phyloP scores from a whole-genome alignment of 1,140 invertebrate species.

The Agrypnia vestita region DNA sequence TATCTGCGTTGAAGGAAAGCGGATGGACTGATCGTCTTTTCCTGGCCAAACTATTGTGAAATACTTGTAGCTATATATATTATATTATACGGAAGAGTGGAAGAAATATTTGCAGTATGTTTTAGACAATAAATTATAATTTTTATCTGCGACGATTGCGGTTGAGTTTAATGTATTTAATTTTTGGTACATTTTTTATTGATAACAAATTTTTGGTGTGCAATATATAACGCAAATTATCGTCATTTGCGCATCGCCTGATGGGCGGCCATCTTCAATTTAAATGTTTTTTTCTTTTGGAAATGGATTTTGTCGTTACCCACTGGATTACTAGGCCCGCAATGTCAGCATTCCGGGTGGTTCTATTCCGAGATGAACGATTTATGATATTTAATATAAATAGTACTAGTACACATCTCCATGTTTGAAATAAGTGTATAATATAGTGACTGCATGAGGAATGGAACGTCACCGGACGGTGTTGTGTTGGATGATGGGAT shows the following conservation, averaged over 20 bases:
- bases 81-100: slow-evolving; percentile 13
- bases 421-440: slow-evolving; percentile 45
- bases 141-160: slow-evolving; percentile 2
- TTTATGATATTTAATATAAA: slow-evolving; percentile 44
- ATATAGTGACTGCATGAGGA: not conserved
- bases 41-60: slow-evolving; percentile 26
- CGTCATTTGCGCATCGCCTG: not conserved
- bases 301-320: not conserved
- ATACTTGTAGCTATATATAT: slow-evolving; percentile 30
- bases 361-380: not conserved
- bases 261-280: slow-evolving; percentile 1
- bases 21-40: slow-evolving; percentile 2
- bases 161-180: slow-evolving; percentile 34
- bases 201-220: slow-evolving; percentile 31
- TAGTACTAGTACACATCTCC: slow-evolving; percentile 29
- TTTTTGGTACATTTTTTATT: slow-evolving; percentile 35
- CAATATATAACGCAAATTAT: slow-evolving; percentile 9
- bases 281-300: not conserved
- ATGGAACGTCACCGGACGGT: not conserved
- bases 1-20: slow-evolving; percentile 14
- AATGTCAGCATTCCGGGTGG: slow-evolving; percentile 1
- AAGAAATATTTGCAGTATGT: not conserved
- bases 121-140: slow-evolving; percentile 15
- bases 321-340: not conserved
- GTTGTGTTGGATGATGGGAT: not conserved